Evolutionary conservation across 2,113 vertebrate genomes (phyloP).

Genomic region (Ploceus nigricollis): DNA sequence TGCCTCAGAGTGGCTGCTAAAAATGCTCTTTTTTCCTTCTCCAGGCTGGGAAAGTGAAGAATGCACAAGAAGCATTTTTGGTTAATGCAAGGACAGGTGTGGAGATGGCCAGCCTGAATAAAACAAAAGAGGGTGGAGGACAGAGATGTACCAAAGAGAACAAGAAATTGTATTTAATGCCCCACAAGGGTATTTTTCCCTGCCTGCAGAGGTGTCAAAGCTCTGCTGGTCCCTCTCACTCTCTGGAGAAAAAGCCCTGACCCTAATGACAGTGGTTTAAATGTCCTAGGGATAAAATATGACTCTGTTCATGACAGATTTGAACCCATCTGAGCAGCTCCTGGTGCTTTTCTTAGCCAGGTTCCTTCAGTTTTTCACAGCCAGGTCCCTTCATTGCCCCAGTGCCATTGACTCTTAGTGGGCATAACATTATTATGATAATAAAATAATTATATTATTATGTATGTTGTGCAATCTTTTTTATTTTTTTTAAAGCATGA

Average conservation of each 20-base stretch:
- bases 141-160: not conserved
- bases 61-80: not conserved
- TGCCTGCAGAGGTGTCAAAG: not conserved
- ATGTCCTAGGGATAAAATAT: not conserved
- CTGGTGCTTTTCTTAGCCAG: not conserved
- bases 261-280: not conserved
- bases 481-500: rapidly evolving
- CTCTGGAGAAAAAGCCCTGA: not conserved
- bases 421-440: not conserved
- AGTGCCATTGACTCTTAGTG: not conserved
- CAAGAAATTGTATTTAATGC: not conserved
- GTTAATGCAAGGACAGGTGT: rapidly evolving
- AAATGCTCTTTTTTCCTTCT: not conserved
- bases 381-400: not conserved
- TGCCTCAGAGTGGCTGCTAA: not conserved
- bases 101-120: not conserved
- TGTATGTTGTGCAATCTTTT: rapidly evolving
- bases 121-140: not conserved
- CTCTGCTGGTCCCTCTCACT: too few species aligned
- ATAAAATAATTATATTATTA: not conserved
- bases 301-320: rapidly evolving
- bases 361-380: not conserved
- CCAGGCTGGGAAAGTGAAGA: not conserved
- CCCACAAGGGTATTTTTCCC: rapidly evolving
- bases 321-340: not conserved